Conservation (phyloP, 2,113 vertebrate species). For the Cairina moschata region DNA sequence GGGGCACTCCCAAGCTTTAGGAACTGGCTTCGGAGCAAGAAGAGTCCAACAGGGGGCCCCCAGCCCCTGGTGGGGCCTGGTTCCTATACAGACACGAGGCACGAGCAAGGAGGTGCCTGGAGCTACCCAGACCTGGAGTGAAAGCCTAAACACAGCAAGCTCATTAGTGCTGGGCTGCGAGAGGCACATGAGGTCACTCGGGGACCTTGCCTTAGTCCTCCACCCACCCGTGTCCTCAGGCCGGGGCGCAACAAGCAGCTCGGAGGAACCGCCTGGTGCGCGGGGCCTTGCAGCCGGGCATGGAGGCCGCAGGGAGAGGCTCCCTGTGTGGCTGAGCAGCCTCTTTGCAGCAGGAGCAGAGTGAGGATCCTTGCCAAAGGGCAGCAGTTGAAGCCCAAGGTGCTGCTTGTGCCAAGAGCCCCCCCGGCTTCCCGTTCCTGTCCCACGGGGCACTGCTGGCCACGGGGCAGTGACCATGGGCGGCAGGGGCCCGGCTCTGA, state of each 20-base stretch:
- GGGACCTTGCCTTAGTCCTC: constrained; percentile 8
- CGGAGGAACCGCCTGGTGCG: background rate
- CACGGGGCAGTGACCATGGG: background rate
- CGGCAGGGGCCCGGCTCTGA: background rate
- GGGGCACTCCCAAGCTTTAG: background rate
- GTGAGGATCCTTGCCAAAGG: background rate
- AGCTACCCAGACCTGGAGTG: constrained; percentile 24
- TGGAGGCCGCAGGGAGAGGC: background rate
- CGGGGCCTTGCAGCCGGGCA: background rate
- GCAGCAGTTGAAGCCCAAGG: background rate
- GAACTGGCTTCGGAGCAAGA: background rate
- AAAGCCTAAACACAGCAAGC: constrained; percentile 30
- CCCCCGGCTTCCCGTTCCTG: background rate
- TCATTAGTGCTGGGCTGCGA: background rate
- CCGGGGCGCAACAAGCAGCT: background rate
- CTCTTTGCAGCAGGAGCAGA: background rate
- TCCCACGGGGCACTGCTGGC: background rate
- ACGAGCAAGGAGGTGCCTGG: background rate
- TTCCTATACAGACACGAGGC: background rate
- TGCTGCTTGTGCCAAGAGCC: background rate
- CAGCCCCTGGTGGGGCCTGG: background rate
- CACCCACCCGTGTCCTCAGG: background rate
- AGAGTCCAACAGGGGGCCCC: background rate
- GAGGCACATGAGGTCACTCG: background rate
- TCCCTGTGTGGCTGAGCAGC: background rate